Evolutionary conservation across 2,888 invertebrate species (phyloP), one percentile per base, ranked within the genome.

Genomic region (Plusia festucae): DNA sequence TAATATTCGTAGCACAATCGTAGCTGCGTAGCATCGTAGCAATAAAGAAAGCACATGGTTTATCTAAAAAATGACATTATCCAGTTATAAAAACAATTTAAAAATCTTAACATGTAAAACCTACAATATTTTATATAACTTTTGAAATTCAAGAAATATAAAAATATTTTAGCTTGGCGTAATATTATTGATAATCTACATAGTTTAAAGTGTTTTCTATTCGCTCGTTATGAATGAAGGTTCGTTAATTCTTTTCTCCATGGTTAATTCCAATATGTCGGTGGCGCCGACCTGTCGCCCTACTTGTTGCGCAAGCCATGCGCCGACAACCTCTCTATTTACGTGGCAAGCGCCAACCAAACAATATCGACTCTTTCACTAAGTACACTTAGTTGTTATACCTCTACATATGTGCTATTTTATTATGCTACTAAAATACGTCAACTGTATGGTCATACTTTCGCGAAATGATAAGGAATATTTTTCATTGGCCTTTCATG

Each of bases 231-330:
- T 69, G 49, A 55, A 61, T 46, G 59, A 60, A 66, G 76, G 60
- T 69, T 65, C 59, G 46, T 70, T 70, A 44, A 49, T 49, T 20
- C 46, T 49, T 46, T 49, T 20, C 46, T 18, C 20, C 20, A 49
- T 49, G 46, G 65, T 65, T 74, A 69, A 72, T 72, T 74, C 70
- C 66, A 79, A 76, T 76, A 69, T 74, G 66, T 73, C 20, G 79
- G 73, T 68, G 81, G 75, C 80, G 78, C 91, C 93, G 87, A 84
- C 87, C 82, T 79, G 93, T 85, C 93, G 93, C 90, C 90, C 87
- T 91, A 93, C 93, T 93, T 93, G 93, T 93, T 93, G 91, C 91
- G 78, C 85, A 81, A 79, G 69, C 80, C 76, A 73, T 83, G 75
- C 79, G 69, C 70, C 83, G 77, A 81, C 76, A 83, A 79, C 78